Conservation (phyloP, 2,888 invertebrate species). For the Andrena minutula region DNA sequence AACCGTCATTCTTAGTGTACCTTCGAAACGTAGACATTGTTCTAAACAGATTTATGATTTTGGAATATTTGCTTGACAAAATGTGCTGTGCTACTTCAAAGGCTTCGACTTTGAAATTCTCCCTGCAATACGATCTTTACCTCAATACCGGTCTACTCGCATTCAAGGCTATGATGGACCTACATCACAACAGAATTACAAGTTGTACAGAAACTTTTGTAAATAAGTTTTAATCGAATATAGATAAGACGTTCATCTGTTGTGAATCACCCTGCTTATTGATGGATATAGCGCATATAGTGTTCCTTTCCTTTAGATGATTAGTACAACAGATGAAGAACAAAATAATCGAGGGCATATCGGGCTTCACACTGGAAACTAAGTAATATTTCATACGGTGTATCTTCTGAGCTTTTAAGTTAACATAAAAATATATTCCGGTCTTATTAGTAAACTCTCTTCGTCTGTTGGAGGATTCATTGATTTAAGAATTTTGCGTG, state of each 20-base stretch:
- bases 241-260: slow-evolving; percentile 77
- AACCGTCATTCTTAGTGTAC: slow-evolving; percentile 16
- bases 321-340: slow-evolving; percentile 63
- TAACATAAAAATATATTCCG: neutral
- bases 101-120: slow-evolving; percentile 54
- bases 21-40: slow-evolving; percentile 14
- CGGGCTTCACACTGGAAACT: slow-evolving; percentile 70
- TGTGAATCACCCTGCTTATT: slow-evolving; percentile 78
- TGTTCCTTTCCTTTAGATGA: slow-evolving; percentile 79
- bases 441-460: neutral
- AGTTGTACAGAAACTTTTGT: slow-evolving; percentile 74
- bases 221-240: slow-evolving; percentile 76
- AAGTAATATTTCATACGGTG: slow-evolving; percentile 38
- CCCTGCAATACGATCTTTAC: slow-evolving; percentile 74
- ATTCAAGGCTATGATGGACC: slow-evolving; percentile 78
- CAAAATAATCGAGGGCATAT: slow-evolving; percentile 63
- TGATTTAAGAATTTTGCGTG: neutral
- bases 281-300: slow-evolving; percentile 80
- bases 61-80: slow-evolving; percentile 65
- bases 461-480: neutral
- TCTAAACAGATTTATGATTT: slow-evolving; percentile 53
- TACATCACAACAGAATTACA: slow-evolving; percentile 70
- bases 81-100: slow-evolving; percentile 58
- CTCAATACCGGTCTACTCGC: slow-evolving; percentile 74
- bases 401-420: slow-evolving; percentile 55